A percentile compares a stretch with the other conserved stretches of the same genome.
Conservation (phyloP, 37 sponge, comb jelly and placozoan species). For the Beroe ovata region DNA sequence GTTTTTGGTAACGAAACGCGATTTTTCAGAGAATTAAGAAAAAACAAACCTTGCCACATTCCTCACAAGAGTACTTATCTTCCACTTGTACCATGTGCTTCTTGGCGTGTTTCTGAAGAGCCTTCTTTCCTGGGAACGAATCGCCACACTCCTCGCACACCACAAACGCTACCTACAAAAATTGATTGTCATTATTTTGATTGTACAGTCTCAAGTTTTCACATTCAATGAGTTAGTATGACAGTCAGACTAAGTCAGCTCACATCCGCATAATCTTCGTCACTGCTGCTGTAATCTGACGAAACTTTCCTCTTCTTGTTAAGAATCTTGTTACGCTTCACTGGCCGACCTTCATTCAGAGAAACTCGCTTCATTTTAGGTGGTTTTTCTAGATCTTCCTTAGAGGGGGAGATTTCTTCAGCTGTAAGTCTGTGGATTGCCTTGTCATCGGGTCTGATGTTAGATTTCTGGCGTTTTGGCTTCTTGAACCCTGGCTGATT, state of each 20-base stretch:
- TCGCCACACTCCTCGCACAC: conserved; percentile 62
- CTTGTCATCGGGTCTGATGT: neutral
- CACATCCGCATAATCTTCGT: conserved; percentile 27
- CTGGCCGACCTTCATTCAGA: neutral
- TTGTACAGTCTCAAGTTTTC: too few relatives aligned
- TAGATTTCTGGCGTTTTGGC: conserved; percentile 10
- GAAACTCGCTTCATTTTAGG: conserved; percentile 9
- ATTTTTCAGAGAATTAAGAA: neutral
- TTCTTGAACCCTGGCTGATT: neutral
- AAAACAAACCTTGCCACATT: conserved; percentile 52
- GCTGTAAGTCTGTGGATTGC: neutral
- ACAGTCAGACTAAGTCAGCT: too few relatives aligned
- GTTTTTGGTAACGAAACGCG: neutral
- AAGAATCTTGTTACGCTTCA: neutral
- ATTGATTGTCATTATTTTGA: too few relatives aligned
- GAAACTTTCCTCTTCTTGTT: conserved; percentile 18
- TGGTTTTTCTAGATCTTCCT: neutral
- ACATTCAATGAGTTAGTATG: too few relatives aligned
- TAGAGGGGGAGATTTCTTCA: neutral
- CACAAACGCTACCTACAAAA: conserved; percentile 58
- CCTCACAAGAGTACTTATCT: conserved; percentile 30
- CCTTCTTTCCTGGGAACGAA: conserved; percentile 23
- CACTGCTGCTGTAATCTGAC: conserved; percentile 51
- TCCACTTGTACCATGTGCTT: neutral
- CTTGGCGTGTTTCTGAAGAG: neutral